phyloP scores from a whole-genome alignment of 2,797 vertebrate genomes.

The Hoplostethus mediterraneus region DNA sequence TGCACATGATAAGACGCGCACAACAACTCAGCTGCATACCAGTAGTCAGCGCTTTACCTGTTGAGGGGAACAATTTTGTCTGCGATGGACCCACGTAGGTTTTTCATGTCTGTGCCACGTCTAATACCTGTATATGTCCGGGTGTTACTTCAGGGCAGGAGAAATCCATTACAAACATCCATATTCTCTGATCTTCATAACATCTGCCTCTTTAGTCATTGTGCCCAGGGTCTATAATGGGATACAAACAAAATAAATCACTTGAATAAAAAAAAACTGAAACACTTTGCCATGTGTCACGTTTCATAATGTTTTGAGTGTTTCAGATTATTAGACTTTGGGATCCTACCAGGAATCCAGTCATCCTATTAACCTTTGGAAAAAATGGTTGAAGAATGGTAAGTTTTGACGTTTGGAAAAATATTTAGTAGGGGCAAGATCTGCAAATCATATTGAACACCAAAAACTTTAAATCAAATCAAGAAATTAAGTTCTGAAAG shows the following conservation, averaged over 20 bases:
- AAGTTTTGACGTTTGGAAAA: no score
- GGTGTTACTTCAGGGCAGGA: constrained; percentile 32
- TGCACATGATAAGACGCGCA: background rate
- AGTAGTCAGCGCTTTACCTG: constrained; percentile 17
- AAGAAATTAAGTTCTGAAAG: no score
- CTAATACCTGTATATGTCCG: constrained; percentile 24
- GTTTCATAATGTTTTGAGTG: background rate
- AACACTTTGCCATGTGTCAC: background rate
- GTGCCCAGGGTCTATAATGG: constrained; percentile 28
- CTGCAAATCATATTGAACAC: no score
- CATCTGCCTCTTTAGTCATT: constrained; percentile 20
- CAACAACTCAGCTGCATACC: constrained; percentile 1
- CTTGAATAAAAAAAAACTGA: constrained; percentile 29
- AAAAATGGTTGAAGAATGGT: no score
- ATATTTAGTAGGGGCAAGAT: no score
- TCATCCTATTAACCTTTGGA: no score
- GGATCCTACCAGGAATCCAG: no score
- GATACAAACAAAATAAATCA: constrained; percentile 54
- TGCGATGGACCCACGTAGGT: background rate
- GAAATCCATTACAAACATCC: constrained; percentile 10
- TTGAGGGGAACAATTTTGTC: constrained; percentile 24
- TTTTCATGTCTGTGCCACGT: constrained; percentile 22
- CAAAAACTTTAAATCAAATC: no score
- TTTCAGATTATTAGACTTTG: no score
- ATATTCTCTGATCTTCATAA: constrained; percentile 4